A percentile compares a stretch with the other conserved stretches of the same genome.
phyloP scores from a whole-genome alignment of 53 echinoderm and acorn worm species.

The Holothuria scabra region DNA sequence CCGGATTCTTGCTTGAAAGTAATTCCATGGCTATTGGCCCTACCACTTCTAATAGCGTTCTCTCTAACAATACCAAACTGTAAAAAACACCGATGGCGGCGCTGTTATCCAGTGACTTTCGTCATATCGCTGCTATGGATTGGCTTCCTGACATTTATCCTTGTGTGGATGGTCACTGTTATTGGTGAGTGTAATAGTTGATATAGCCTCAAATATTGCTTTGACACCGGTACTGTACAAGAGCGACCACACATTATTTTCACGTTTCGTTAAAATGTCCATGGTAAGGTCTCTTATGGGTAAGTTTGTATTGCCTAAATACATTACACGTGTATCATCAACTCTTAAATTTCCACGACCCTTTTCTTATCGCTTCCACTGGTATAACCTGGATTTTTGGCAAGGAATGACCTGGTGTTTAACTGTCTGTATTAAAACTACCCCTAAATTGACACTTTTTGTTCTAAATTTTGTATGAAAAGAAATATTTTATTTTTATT shows the following conservation, averaged over 20 bases:
- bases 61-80: conserved; percentile 86
- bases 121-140: conserved; percentile 75
- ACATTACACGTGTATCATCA: neutral
- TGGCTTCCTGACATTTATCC: conserved; percentile 70
- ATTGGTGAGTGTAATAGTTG: conserved; percentile 67
- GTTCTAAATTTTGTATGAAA: too few species aligned
- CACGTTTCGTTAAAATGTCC: too few species aligned
- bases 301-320: neutral
- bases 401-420: too few species aligned
- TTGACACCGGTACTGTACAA: too few species aligned
- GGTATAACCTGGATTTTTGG: too few species aligned
- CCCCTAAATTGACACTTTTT: too few species aligned
- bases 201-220: too few species aligned
- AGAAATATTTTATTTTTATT: too few species aligned
- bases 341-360: neutral
- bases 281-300: too few species aligned
- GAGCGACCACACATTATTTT: neutral
- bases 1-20: conserved; percentile 57
- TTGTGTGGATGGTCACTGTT: conserved; percentile 94
- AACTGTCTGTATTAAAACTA: too few species aligned
- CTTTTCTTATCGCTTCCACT: too few species aligned
- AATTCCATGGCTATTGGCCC: conserved; percentile 60
- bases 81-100: conserved; percentile 69
- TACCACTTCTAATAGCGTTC: conserved; percentile 71
- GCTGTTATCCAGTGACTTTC: conserved; percentile 81